Base-by-base conservation (phyloP, 2,888 invertebrate species). In the Acrobasis repandana region DNA sequence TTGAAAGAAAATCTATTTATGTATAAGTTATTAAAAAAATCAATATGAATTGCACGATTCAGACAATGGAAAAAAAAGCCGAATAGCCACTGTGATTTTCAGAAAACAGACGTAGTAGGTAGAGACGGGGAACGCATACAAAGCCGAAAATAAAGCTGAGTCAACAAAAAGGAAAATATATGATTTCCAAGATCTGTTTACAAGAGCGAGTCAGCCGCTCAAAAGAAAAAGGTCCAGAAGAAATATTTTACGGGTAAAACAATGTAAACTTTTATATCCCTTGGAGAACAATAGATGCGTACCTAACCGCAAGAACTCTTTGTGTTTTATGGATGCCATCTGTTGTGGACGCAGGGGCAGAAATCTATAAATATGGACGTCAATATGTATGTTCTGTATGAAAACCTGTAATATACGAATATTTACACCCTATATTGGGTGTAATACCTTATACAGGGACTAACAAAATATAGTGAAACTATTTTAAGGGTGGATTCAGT, bases 251-350 rank as follows among this genome's bases (percentile, higher is more conserved):
- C 65, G 47, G 58, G 61, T 61, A 56, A 66, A 71, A 74, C 68
- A 78, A 74, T 70, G 67, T 67, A 69, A 72, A 67, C 62, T 65
- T 70, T 73, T 71, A 65, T 63, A 65, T 67, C 69, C 65, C 65
- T 68, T 61, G 56, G 67, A 66, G 74, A 79, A 82, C 80, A 80
- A 82, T 78, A 74, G 75, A 64, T 63, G 28, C 28, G 28, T 28
- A 28, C 28, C 28, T 28, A 80, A 82, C 83, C 83, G 68, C 83
- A 81, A 68, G 67, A 70, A 72, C 75, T 70, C 76, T 78, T 79
- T 77, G 73, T 71, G 73, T 69, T 66, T 70, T 80, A 80, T 68
- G 82, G 80, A 79, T 56, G 18, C 33, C 52, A 49, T 58, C 33
- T 52, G 46, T 54, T 54, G 18, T 54, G 54, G 28, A 50, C 50